Percentiles rank a stretch among this genome's conserved stretches.
phyloP scores from a whole-genome alignment of 1,140 invertebrate species.

The Drosophila fuyamai region DNA sequence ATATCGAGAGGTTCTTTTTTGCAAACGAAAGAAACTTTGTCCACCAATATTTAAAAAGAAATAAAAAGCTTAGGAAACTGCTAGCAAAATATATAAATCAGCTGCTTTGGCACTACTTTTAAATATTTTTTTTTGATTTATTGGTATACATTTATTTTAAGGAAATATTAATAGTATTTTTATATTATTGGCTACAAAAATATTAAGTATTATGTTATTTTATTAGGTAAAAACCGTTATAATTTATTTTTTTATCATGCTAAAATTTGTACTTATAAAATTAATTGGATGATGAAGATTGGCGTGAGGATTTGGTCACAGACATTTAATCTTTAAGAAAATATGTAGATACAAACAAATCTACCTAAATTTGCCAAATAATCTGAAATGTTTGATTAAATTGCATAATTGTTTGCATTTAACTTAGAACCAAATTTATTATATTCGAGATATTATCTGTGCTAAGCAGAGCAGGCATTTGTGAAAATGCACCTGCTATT shows the following conservation, averaged over 20 bases:
- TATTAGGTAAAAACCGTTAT: too few relatives aligned
- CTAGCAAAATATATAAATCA: neutral
- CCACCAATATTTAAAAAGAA: constrained; percentile 19
- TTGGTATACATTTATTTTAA: neutral
- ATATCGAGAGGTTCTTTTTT: neutral
- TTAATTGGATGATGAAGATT: neutral
- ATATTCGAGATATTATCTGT: constrained; percentile 30
- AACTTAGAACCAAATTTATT: constrained; percentile 9
- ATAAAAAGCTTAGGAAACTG: neutral
- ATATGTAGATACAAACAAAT: constrained; percentile 8
- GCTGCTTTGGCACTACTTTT: neutral
- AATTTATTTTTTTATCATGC: too few relatives aligned
- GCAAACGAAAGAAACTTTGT: neutral
- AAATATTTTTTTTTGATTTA: neutral
- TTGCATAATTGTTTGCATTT: constrained; percentile 20
- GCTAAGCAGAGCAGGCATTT: constrained; percentile 7
- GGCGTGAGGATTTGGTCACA: neutral
- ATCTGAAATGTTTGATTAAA: constrained; percentile 33
- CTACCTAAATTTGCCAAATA: constrained; percentile 10
- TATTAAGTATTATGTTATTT: too few relatives aligned
- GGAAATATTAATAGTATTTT: too few relatives aligned
- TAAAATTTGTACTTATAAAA: neutral
- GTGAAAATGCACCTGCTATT: constrained; percentile 9
- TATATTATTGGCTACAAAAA: too few relatives aligned
- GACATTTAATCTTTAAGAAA: neutral